Conservation (phyloP, 1,140 invertebrate species). For the Neodiprion pinetum region DNA sequence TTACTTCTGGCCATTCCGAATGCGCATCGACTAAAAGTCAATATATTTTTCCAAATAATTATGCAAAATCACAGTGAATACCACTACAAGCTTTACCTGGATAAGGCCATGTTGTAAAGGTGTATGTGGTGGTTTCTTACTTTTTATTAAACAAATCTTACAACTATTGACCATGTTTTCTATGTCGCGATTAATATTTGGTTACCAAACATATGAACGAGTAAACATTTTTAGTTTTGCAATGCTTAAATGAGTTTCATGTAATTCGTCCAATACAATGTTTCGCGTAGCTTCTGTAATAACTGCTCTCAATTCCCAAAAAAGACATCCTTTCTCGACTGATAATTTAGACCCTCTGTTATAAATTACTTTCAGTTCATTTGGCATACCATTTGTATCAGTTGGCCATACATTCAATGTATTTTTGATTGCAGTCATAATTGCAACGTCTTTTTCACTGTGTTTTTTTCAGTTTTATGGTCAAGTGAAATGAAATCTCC, state of each 20-base stretch:
- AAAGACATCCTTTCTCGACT: slow-evolving; percentile 29
- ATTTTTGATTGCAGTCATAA: slow-evolving; percentile 1
- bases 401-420: not conserved
- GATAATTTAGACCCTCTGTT: slow-evolving; percentile 1
- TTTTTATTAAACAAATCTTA: slow-evolving; percentile 35
- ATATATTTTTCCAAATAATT: slow-evolving; percentile 16
- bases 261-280: slow-evolving; percentile 44
- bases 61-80: slow-evolving; percentile 24
- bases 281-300: slow-evolving; percentile 35
- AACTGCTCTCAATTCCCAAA: slow-evolving; percentile 43
- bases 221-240: slow-evolving; percentile 55
- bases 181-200: slow-evolving; percentile 52
- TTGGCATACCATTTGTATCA: not conserved
- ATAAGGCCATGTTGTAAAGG: slow-evolving; percentile 13
- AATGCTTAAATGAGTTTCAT: slow-evolving; percentile 54
- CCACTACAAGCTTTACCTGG: slow-evolving; percentile 2
- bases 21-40: slow-evolving; percentile 22
- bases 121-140: slow-evolving; percentile 14
- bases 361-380: not conserved
- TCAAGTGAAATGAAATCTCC: not conserved
- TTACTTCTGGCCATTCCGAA: slow-evolving; percentile 29
- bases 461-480: slow-evolving; percentile 11
- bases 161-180: slow-evolving; percentile 35
- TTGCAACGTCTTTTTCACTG: not conserved
- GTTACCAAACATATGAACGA: slow-evolving; percentile 56